Conservation (phyloP, 2,888 invertebrate genomes). For the Glaucopsyche alexis region DNA sequence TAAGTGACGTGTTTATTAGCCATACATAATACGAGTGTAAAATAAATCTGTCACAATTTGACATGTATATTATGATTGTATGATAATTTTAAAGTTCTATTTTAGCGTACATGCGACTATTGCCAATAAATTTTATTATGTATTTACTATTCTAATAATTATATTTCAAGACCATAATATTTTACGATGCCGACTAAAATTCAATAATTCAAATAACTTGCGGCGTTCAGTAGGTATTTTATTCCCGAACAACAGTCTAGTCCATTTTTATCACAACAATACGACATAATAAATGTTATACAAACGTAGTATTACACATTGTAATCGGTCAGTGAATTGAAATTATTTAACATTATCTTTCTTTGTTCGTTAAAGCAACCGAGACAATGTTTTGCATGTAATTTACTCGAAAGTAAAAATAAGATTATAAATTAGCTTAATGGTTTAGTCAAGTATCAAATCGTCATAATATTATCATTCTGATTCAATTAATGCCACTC, state of each 20-base stretch:
- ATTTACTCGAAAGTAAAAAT: no score
- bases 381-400: no score
- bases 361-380: no score
- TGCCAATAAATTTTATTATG: neutral
- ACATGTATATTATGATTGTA: neutral
- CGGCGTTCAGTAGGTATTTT: neutral
- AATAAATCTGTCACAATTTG: neutral
- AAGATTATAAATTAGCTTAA: no score
- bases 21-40: neutral
- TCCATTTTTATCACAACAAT: neutral
- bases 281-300: neutral
- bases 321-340: no score
- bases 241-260: conserved; percentile 4
- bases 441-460: no score
- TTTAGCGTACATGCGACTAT: neutral
- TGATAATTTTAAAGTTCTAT: neutral
- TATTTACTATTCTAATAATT: neutral
- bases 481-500: no score
- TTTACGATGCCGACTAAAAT: neutral
- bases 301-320: neutral
- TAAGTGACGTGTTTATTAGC: neutral
- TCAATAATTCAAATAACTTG: neutral
- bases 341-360: no score
- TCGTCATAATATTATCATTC: no score
- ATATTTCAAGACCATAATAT: neutral